Evolutionary conservation across 2,888 invertebrate genomes (phyloP).

Genomic region (Drosophila monieri): DNA sequence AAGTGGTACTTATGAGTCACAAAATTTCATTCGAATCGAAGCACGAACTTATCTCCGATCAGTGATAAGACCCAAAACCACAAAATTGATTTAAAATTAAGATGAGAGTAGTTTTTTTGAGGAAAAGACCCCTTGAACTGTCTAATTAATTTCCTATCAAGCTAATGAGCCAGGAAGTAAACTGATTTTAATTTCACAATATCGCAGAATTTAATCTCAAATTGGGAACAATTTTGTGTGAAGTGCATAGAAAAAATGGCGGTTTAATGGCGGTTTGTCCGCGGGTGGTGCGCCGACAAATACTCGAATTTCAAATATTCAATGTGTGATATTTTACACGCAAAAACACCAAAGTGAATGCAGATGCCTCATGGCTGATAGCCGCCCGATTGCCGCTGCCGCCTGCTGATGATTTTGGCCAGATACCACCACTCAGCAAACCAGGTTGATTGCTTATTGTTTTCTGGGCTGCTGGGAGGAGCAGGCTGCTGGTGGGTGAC

Average conservation of each 20-base stretch:
- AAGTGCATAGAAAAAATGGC: slow-evolving; percentile 1
- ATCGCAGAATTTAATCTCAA: not conserved
- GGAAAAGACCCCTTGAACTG: not conserved
- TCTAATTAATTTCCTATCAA: slow-evolving; percentile 15
- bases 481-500: slow-evolving; percentile 13
- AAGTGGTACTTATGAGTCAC: not conserved
- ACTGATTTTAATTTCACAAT: slow-evolving; percentile 24
- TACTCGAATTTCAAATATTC: slow-evolving; percentile 8
- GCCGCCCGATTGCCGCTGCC: slow-evolving; percentile 11
- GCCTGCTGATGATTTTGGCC: slow-evolving; percentile 23
- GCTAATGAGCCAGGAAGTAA: slow-evolving; percentile 29
- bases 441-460: slow-evolving; percentile 50
- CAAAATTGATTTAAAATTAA: not conserved
- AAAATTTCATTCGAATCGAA: not conserved
- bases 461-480: slow-evolving; percentile 8
- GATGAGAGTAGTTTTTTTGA: not conserved
- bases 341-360: slow-evolving; percentile 42
- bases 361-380: slow-evolving; percentile 40
- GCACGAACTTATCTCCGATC: not conserved
- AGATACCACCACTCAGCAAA: slow-evolving; percentile 57
- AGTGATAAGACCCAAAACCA: not conserved
- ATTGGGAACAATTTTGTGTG: not conserved
- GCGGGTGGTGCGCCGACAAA: not conserved
- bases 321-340: slow-evolving; percentile 63
- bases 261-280: slow-evolving; percentile 26